Evolutionary conservation across 2,888 invertebrate species (phyloP), one percentile per base, ranked within the genome.

Genomic region (Acleris sparsana): DNA sequence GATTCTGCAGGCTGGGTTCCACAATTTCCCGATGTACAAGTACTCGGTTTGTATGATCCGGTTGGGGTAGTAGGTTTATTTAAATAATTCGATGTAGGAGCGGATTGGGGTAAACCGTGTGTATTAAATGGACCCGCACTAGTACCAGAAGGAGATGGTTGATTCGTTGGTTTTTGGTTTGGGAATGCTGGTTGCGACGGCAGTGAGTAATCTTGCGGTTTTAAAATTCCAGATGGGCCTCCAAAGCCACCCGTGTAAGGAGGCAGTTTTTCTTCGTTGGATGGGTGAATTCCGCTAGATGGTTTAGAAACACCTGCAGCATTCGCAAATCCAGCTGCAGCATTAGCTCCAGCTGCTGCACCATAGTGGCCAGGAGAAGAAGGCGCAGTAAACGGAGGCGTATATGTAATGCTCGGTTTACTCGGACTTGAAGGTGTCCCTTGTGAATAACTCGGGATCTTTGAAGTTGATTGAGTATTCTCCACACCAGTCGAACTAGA

Each of bases 211-310:
- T 86, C 85, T 71, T 83, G 78, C 4, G 87, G 87, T 67, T 82
- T 84, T 63, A 88, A 72, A 65, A 86, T 71, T 53, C 85, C 86
- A 9, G 81, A 25, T 58, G 82, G 75, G 33, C 80, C 86, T 63
- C 85, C 85, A 67, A 86, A 86, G 20, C 82, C 80, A 61, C 80
- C 81, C 17, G 73, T 73, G 63, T 86, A 85, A 9, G 70, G n/a
- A 39, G 79, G 74, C 56, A 20, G 62, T 48, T 80, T 78, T 18
- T 77, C 56, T 63, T 69, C 72, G 43, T 57, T 59, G 7, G 75
- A 71, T 46, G 66, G 75, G 48, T 66, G 61, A 20, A n/a, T 33
- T 7, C 56, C 53, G 69, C 55, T 65, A 44, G 59, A 59, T 56
- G 71, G 69, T 58, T 71, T 70, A 6, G 64, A 33, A 33, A 46